Evolutionary conservation across 1,140 invertebrate genomes (phyloP), one percentile per base, ranked within the genome.

Genomic region (Bombus difficillimus): DNA sequence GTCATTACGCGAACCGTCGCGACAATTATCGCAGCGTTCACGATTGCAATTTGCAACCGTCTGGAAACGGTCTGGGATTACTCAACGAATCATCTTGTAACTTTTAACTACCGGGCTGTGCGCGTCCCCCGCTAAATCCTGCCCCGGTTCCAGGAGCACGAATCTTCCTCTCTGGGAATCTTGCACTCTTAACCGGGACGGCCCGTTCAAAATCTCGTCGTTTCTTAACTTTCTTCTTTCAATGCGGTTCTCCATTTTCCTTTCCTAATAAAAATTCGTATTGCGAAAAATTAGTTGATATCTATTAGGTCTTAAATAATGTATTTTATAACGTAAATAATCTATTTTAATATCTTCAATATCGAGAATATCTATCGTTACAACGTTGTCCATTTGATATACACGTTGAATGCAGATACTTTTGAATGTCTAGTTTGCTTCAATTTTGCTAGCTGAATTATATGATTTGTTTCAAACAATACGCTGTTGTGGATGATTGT

Each of bases 81-180:
- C 94, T 94, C 94, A 95, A 95, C 94, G 92, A 92, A 94, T 94
- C 92, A 92, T 95, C 94, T 94, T 94, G 94, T 94, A 94, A 95
- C 93, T 94, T 94, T 94, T 93, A 94, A 95, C 93, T 94, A 94
- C 94, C 91, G 90, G 89, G 88, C 91, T 75, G 86, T 86, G 80
- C 77, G 79, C 85, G 69, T 73, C 77, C 86, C 59, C 59, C 68
- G 18, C 59, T 75, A 71, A 89, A 91, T 83, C 84, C 81, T 77
- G 79, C 72, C 84, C 72, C 22, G 39, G 64, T 86, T 77, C 76
- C 62, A 73, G 64, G 57, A 41, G 68, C 37, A 86, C 79, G 77
- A 86, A 85, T 85, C 83, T 85, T 85, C 53, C 76, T 41, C 57
- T 37, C 53, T 41, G 25, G 53, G 28, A 62, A 72, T 79, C 76